Percentiles rank a stretch among this genome's conserved stretches.
phyloP scores from a whole-genome alignment of 2,797 vertebrate genomes.

The Ara ararauna region DNA sequence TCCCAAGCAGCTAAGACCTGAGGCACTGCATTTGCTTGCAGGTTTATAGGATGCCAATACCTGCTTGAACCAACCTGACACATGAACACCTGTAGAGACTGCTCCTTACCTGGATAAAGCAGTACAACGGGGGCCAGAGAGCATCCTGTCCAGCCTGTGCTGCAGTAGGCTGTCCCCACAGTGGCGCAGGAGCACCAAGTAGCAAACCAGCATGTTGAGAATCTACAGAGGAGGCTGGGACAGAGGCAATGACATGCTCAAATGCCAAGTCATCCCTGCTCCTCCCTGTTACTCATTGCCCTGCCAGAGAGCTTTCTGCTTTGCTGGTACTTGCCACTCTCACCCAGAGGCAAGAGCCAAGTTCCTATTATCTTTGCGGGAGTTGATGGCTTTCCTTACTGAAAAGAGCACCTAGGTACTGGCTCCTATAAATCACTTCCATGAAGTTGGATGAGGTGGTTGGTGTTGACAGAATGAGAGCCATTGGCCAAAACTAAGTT shows the following conservation, averaged over 20 bases:
- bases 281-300: neutral
- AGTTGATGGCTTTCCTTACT: neutral
- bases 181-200: neutral
- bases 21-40: neutral
- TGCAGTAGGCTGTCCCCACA: neutral
- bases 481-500: conserved; percentile 5
- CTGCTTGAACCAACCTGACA: neutral
- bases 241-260: neutral
- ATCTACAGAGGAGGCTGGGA: neutral
- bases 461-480: neutral
- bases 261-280: neutral
- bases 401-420: neutral
- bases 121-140: neutral
- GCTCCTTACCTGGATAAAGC: neutral
- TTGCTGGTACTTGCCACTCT: neutral
- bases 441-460: neutral
- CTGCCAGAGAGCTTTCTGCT: neutral
- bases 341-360: neutral
- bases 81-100: neutral
- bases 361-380: neutral
- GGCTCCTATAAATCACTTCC: neutral
- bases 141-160: neutral
- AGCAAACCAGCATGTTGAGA: rapidly evolving
- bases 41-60: neutral
- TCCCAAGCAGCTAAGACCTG: neutral